A percentile compares a stretch with the other conserved stretches of the same genome.
Conservation (phyloP, 2,113 vertebrate genomes). For the Carlito syrichta region DNA sequence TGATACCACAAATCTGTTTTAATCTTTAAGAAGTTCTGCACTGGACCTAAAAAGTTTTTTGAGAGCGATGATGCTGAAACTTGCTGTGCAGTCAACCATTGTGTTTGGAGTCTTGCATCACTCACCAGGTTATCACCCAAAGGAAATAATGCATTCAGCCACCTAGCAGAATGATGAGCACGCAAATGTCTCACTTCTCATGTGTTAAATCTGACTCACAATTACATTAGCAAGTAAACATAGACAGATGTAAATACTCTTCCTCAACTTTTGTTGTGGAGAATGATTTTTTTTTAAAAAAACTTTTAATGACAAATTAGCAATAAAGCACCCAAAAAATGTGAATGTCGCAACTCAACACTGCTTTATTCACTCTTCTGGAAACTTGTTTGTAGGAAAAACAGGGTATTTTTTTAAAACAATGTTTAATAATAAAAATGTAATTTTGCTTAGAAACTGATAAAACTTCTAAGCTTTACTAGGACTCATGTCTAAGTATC, state of each 20-base stretch:
- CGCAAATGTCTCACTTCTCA: not conserved
- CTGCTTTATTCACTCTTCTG: not conserved
- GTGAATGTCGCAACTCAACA: not conserved
- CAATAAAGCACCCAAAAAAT: constrained; percentile 3
- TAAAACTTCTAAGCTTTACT: not conserved
- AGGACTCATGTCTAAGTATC: not conserved
- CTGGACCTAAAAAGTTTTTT: not conserved
- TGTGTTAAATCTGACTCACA: constrained; percentile 56
- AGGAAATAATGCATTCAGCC: not conserved
- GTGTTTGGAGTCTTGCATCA: not conserved
- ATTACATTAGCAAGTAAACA: constrained; percentile 44
- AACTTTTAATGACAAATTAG: constrained; percentile 17
- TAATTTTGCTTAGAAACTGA: not conserved
- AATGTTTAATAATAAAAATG: not conserved
- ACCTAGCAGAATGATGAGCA: not conserved
- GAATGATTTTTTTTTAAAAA: constrained; percentile 31
- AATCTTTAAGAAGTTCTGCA: constrained; percentile 24
- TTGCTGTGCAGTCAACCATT: not conserved
- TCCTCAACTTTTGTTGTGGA: not conserved
- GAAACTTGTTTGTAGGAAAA: not conserved
- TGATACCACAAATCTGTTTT: constrained; percentile 23
- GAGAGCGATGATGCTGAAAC: not conserved
- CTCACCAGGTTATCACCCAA: not conserved
- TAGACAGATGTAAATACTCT: constrained; percentile 40
- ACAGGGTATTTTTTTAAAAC: not conserved